Conservation (phyloP, 2,888 invertebrate species). For the Alviniconcha strummeri region DNA sequence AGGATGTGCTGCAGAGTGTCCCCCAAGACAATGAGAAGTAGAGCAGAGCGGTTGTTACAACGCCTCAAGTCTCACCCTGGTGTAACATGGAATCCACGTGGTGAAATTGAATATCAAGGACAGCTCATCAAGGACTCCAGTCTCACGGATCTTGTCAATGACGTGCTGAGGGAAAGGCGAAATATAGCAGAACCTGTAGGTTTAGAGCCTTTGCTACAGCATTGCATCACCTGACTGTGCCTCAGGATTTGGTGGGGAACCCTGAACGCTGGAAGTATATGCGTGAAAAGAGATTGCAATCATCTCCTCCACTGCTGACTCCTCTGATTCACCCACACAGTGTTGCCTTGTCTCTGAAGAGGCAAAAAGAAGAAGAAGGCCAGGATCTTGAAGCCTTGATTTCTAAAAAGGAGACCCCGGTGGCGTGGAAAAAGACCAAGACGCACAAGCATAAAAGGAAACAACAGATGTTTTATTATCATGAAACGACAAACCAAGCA, state of each 20-base stretch:
- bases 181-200: background rate
- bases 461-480: background rate
- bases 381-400: constrained; percentile 1
- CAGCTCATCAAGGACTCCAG: background rate
- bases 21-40: background rate
- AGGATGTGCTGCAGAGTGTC: too few species aligned
- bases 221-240: background rate
- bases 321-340: background rate
- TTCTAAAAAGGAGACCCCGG: background rate
- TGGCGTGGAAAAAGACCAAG: background rate
- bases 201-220: background rate
- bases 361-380: background rate
- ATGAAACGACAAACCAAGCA: background rate
- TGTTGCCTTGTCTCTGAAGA: background rate
- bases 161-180: background rate
- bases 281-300: background rate
- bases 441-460: background rate
- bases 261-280: background rate
- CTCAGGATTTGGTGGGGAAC: background rate
- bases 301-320: background rate
- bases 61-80: background rate
- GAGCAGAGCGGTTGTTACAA: background rate
- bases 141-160: background rate
- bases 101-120: background rate
- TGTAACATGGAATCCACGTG: background rate